Evolutionary conservation across 2,113 vertebrate species (phyloP), one percentile per base, ranked within the genome.

Genomic region (Phodopus roborovskii): DNA sequence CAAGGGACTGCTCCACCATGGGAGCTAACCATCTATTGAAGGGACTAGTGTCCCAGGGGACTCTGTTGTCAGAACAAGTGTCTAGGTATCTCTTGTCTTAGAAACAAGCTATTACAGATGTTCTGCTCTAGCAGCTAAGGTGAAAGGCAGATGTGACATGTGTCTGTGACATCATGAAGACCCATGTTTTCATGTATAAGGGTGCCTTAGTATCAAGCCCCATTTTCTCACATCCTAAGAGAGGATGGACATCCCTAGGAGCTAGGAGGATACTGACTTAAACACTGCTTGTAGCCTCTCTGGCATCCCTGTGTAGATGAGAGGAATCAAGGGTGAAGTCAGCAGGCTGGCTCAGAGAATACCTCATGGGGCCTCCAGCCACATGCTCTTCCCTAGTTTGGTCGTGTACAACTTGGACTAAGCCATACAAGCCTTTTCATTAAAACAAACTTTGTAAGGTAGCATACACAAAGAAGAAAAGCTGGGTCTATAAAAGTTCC

Each of bases 401-500:
- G 19, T 53, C 48, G 39, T 81, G 30, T 4, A 77, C 75, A 89
- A 78, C 74, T 87, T 20, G 28, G 26, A 62, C 33, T 81, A 56
- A 39, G 75, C 0, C 1, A 96, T 73, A 73, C 11, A 78, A 95
- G 88, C 33, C 42, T 45, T 78, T n/a, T 17, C n/a, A 64, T 74
- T 62, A 79, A 92, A 88, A 89, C 33, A 42, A 91, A 96, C 79
- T 92, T 13, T 66, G 45, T 64, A 90, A 48, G 50, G 36, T n/a
- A 64, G 4, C 16, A 33, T n/a, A 74, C 7, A 90, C 42, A 89
- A 75, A 88, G 91, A 81, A 71, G 93, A 74, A 94, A 97, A 58
- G 28, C 16, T 56, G 64, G 10, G 77, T 62, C 75, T 48, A 50
- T 64, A 60, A 56, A 56, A 86, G 48, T 77, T 36, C n/a, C 42